Base-by-base conservation (phyloP, 2,888 invertebrate genomes). In the Netelia melanura region DNA sequence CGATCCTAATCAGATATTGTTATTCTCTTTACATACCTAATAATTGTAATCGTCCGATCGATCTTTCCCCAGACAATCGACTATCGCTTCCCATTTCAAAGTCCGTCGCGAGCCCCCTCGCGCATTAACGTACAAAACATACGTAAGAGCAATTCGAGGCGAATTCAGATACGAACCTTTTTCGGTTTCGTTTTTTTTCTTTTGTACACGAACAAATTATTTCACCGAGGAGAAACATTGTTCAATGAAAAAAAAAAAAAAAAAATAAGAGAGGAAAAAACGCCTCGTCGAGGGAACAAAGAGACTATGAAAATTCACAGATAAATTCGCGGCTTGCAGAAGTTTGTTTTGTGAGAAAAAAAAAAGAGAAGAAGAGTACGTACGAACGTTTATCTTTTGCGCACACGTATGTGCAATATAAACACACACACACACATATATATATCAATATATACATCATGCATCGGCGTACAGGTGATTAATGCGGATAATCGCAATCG, bases 401-500 rank as follows among this genome's bases (percentile, higher is more conserved):
- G 30, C 38, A 38, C 58, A n/a, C 21, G 61, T 62, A 38, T 11
- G 44, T 48, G 48, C 30, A 56, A 38, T 43, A 2, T 14, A 62
- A 62, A 62, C 23, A 62, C 10, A 25, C 48, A 62, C 10, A 25
- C 48, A 17, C 17, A 17, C 0, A 17, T 17, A 17, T 17, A 0
- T 23, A 3, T 30, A 58, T 48, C 8, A n/a, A 25, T 67, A 54
- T 48, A 48, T 48, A 48, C 11, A 48, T 48, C 10, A 11, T 3
- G 1, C 14, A 48, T 48, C 10, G 14, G 48, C 43, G 17, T 17
- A 67, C 61, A 54, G 10, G 14, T 52, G 81, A 78, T 84, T 78
- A 77, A 81, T 70, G 23, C 68, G 62, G 58, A 67, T 76, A 75
- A 81, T 85, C 77, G 44, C 56, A 21, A 79, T 79, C 83, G 70